Percentiles rank a stretch among this genome's conserved stretches.
These are phyloP conservation scores for Triplophysa dalaica DNA, from an alignment of 2,113 vertebrate genomes.

Conservation along the genomic window DNA sequence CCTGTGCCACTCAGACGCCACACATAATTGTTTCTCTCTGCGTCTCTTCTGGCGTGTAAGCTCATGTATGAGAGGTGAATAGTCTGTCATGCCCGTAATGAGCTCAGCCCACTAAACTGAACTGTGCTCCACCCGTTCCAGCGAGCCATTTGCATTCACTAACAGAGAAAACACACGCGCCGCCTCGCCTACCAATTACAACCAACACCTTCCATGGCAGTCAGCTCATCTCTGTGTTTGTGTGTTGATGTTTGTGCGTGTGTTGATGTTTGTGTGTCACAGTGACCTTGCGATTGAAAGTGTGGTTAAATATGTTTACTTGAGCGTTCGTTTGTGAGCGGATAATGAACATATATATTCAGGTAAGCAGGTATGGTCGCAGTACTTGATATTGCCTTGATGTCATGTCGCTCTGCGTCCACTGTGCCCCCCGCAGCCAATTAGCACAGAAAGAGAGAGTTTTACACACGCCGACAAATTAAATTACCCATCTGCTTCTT, in stretches of 20 bases:
- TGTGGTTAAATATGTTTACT: not conserved
- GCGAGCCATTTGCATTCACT: conserved; percentile 24
- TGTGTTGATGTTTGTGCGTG: not conserved
- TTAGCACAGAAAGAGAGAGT: conserved; percentile 34
- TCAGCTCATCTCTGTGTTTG: not conserved
- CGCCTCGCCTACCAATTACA: conserved; percentile 18
- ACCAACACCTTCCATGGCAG: not conserved
- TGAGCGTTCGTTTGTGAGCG: conserved; percentile 1
- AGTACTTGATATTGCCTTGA: conserved; percentile 28
- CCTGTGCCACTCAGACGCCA: not conserved
- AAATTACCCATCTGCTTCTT: conserved; percentile 42
- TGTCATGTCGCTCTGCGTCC: conserved; percentile 18
- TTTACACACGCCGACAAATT: conserved; percentile 39
- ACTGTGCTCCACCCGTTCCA: conserved; percentile 1
- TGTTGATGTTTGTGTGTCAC: not conserved
- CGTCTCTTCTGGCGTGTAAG: conserved; percentile 19
- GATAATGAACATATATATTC: conserved; percentile 13
- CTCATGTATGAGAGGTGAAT: conserved; percentile 27
- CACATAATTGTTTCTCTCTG: conserved; percentile 30
- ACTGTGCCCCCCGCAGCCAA: conserved; percentile 38
- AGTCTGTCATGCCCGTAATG: conserved; percentile 40
- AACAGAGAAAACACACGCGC: not conserved
- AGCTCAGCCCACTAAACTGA: conserved; percentile 35
- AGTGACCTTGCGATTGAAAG: conserved; percentile 2
- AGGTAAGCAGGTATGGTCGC: conserved; percentile 18